Evolutionary conservation across 2,113 vertebrate species (phyloP), one percentile per base, ranked within the genome.

Genomic region (Pterophyllum scalare): DNA sequence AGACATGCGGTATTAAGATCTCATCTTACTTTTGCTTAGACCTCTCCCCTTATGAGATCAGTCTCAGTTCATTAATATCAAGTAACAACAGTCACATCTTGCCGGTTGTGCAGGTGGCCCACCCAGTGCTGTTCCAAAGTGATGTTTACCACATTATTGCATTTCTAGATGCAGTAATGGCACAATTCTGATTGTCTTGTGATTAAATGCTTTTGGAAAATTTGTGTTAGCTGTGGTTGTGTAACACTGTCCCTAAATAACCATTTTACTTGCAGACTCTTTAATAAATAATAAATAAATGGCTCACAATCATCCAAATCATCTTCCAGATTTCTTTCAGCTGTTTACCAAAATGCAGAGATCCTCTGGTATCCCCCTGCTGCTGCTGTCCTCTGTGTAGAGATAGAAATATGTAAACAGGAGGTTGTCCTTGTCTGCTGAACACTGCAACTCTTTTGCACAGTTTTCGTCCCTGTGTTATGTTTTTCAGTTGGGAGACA

Each of bases 321-420:
- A 35, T 79, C 80, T 70, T 79, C 74, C 83, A 82, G 75, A 64
- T 74, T 35, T 81, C 79, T 88, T 91, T 79, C 92, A 90, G 92
- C 88, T 92, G 92, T 91, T 95, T 93, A 79, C 88, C 83, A 83
- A 92, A 92, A 94, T 89, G 93, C 87, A 90, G 93, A 90, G 87
- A 90, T 64, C 60, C 78, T 58, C 58, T 64, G 74, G 65, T 67
- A 74, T 79, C 54, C 80, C 80, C 82, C 57, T 20, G 61, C 80
- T 76, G 86, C 81, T 85, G 46, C 87, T 76, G 26, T 86, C 58
- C 60, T 86, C 84, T 58, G 70, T 70, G 86, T 76, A 57, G 61
- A 87, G 64, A 35, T 59, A 79, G 85, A 92, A 91, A 92, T 90
- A 93, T 95, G 91, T 94, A 90, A 94, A 84, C 7, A 31, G 24